Percentiles rank a stretch among this genome's conserved stretches.
Conservation (phyloP, 2,113 vertebrate genomes). For the Cephalopterus ornatus region DNA sequence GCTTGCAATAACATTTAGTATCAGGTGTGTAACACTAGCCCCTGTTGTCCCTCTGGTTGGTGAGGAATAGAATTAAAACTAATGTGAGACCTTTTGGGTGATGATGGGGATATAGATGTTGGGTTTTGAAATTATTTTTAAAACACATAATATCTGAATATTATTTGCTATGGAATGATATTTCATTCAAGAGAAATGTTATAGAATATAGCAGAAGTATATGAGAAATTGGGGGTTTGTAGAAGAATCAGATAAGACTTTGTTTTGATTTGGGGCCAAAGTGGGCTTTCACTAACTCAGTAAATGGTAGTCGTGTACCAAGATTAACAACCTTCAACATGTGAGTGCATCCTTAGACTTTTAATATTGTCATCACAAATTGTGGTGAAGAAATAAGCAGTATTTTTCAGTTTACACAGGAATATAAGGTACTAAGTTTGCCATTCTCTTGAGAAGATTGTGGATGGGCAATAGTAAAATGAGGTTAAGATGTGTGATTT, state of each 20-base stretch:
- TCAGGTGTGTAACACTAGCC: background rate
- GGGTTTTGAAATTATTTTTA: background rate
- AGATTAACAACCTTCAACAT: background rate
- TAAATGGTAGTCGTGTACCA: background rate
- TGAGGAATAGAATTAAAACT: background rate
- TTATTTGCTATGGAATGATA: background rate
- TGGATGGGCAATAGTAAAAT: background rate
- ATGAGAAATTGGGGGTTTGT: background rate
- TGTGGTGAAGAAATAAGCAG: background rate
- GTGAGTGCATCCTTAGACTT: background rate
- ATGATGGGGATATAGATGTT: background rate
- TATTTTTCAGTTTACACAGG: background rate
- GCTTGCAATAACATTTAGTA: background rate
- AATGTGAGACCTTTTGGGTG: background rate
- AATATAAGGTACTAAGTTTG: background rate
- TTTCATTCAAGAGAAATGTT: background rate
- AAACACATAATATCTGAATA: background rate
- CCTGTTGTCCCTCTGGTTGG: background rate
- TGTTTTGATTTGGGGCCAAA: background rate
- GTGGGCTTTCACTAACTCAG: background rate
- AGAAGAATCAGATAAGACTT: background rate
- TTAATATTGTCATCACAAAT: background rate
- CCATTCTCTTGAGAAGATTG: background rate
- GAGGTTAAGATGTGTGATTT: background rate
- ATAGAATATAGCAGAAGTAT: background rate